A percentile compares a stretch with the other conserved stretches of the same genome.
phyloP scores from a whole-genome alignment of 2,113 vertebrate species.

The Hypomesus transpacificus region DNA sequence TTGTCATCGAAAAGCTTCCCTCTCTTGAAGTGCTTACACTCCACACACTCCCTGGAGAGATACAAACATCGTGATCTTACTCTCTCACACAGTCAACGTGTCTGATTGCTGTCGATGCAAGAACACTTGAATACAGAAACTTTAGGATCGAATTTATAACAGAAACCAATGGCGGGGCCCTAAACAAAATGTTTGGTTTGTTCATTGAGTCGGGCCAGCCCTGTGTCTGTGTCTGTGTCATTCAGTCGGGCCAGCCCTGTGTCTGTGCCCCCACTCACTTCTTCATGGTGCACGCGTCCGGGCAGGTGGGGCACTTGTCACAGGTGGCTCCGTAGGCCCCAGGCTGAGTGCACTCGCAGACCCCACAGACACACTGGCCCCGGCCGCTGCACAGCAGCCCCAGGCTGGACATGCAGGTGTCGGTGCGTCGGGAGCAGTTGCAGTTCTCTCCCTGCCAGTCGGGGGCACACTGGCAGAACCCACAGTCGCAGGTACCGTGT shows the following conservation, averaged over 20 bases:
- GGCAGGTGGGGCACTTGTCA: conserved; percentile 96
- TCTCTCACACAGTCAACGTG: not conserved
- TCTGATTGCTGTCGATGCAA: not conserved
- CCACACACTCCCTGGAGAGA: conserved; percentile 85
- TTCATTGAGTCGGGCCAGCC: too few species aligned
- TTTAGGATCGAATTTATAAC: too few species aligned
- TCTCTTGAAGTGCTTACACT: conserved; percentile 90
- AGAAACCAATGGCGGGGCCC: too few species aligned
- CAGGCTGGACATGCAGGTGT: conserved; percentile 88
- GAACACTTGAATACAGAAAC: not conserved
- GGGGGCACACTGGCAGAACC: conserved; percentile 86
- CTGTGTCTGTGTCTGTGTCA: too few species aligned
- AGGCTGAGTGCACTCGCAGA: conserved; percentile 89
- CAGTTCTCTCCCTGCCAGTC: conserved; percentile 95
- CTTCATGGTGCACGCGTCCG: conserved; percentile 93
- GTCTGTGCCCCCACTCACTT: conserved; percentile 79
- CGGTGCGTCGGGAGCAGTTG: conserved; percentile 89
- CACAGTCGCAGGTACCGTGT: conserved; percentile 89
- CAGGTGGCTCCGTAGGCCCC: conserved; percentile 91
- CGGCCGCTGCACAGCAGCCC: conserved; percentile 89
- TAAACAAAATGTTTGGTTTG: not conserved
- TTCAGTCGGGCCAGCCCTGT: too few species aligned
- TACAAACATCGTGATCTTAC: not conserved
- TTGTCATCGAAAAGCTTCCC: conserved; percentile 78
- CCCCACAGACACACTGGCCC: conserved; percentile 88